Percentiles rank a stretch among this genome's conserved stretches.
phyloP scores from a whole-genome alignment of 2,113 vertebrate genomes.

The Aleadryas rufinucha region DNA sequence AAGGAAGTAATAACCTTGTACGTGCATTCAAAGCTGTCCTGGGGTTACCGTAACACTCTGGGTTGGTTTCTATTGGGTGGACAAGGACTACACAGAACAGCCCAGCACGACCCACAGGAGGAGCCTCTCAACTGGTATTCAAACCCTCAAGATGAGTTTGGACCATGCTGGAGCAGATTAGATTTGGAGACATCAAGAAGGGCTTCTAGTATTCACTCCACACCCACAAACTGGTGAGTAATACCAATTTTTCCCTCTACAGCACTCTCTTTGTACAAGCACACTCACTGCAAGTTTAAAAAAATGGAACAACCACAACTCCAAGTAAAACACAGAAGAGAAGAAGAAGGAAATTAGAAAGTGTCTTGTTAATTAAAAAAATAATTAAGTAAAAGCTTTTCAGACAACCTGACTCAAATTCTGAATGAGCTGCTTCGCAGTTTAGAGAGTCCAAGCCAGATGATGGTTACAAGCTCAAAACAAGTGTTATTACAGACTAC shows the following conservation, averaged over 20 bases:
- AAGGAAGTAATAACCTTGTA: background rate
- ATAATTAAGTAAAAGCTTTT: slow-evolving; percentile 54
- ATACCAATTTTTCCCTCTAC: background rate
- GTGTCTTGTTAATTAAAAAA: slow-evolving; percentile 56
- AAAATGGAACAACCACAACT: background rate
- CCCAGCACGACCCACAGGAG: background rate
- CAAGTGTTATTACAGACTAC: slow-evolving; percentile 40
- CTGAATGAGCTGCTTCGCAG: slow-evolving; percentile 5
- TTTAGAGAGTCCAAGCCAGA: slow-evolving; percentile 7
- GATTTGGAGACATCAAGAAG: background rate
- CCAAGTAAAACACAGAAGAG: slow-evolving; percentile 20
- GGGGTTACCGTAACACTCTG: background rate
- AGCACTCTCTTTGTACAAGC: background rate
- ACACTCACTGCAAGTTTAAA: background rate
- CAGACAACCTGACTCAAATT: slow-evolving; percentile 34
- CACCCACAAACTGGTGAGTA: background rate
- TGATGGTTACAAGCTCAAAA: slow-evolving; percentile 10
- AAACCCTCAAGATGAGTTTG: background rate
- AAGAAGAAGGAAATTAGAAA: slow-evolving; percentile 17
- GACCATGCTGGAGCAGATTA: background rate
- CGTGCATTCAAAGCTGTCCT: background rate
- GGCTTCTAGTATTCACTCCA: background rate
- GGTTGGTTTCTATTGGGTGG: background rate
- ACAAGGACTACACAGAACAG: background rate
- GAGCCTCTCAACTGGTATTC: background rate